Evolutionary conservation across 2,888 invertebrate species (phyloP).

Genomic region (Synanthedon formicaeformis): DNA sequence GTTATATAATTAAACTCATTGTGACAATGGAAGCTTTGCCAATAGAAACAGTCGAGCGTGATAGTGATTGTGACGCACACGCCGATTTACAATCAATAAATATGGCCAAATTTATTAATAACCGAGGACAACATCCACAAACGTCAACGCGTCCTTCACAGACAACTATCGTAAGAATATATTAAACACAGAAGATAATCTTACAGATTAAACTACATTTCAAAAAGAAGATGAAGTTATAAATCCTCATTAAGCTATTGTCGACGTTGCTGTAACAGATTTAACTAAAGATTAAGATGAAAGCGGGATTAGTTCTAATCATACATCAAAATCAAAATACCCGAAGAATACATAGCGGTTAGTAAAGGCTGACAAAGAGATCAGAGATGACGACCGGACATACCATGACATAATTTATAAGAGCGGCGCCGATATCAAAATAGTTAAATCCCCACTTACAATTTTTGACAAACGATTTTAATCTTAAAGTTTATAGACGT

Average conservation of each 20-base stretch:
- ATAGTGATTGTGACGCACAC: slow-evolving; percentile 24
- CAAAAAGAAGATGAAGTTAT: slow-evolving; percentile 3
- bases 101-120: slow-evolving; percentile 14
- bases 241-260: slow-evolving; percentile 34
- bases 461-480: slow-evolving; percentile 28
- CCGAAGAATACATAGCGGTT: slow-evolving; percentile 31
- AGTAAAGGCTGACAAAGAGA: slow-evolving; percentile 39
- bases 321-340: slow-evolving; percentile 39
- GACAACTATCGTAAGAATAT: slow-evolving; percentile 4
- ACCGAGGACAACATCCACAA: background rate
- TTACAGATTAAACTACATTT: slow-evolving; percentile 8
- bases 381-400: slow-evolving; percentile 57
- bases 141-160: slow-evolving; percentile 17
- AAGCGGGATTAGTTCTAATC: slow-evolving; percentile 30
- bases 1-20: slow-evolving; percentile 24
- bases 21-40: slow-evolving; percentile 43
- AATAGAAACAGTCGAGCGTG: slow-evolving; percentile 49
- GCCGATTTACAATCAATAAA: slow-evolving; percentile 47
- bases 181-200: slow-evolving; percentile 6
- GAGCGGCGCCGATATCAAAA: slow-evolving; percentile 53
- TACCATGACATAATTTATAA: slow-evolving; percentile 60
- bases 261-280: slow-evolving; percentile 20
- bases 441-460: slow-evolving; percentile 33
- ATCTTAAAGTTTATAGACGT: slow-evolving; percentile 25
- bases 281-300: slow-evolving; percentile 27